Percentiles rank a stretch among this genome's conserved stretches.
Conservation (phyloP, 92 coral and sea anemone genomes). For the Zoanthus solanderi region DNA sequence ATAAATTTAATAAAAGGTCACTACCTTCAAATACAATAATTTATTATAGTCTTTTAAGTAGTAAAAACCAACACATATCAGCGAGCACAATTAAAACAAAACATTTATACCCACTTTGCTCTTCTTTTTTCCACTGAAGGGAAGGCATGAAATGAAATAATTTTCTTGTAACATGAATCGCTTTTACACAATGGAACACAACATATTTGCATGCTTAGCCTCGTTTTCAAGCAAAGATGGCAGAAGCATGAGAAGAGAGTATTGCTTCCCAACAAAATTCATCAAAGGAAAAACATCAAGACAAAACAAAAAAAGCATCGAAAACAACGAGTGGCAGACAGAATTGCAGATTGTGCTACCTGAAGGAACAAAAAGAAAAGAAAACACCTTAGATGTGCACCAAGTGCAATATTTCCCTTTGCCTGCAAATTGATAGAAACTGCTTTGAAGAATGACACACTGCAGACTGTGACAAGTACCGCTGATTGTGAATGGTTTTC, state of each 20-base stretch:
- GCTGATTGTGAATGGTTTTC: background rate
- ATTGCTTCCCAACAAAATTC: slow-evolving; percentile 10
- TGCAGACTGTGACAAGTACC: slow-evolving; percentile 26
- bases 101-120: background rate
- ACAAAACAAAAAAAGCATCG: slow-evolving; percentile 22
- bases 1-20: too few species aligned
- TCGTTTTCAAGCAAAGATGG: too few species aligned
- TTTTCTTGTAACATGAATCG: too few species aligned
- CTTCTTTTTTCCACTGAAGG: background rate
- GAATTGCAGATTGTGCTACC: slow-evolving; percentile 29
- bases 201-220: too few species aligned
- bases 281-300: slow-evolving; percentile 19
- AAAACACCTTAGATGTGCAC: slow-evolving; percentile 27
- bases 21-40: too few species aligned
- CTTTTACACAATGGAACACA: too few species aligned
- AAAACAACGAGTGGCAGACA: slow-evolving; percentile 4
- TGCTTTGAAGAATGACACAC: slow-evolving; percentile 28
- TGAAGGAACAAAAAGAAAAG: slow-evolving; percentile 20
- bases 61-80: background rate
- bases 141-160: background rate
- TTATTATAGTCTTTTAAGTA: background rate
- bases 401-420: slow-evolving; percentile 23
- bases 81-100: background rate
- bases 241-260: too few species aligned
- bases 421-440: slow-evolving; percentile 20